These are phyloP conservation scores for Muricea muricata DNA, from an alignment of 92 coral and sea anemone genomes.

Conservation along the genomic window DNA sequence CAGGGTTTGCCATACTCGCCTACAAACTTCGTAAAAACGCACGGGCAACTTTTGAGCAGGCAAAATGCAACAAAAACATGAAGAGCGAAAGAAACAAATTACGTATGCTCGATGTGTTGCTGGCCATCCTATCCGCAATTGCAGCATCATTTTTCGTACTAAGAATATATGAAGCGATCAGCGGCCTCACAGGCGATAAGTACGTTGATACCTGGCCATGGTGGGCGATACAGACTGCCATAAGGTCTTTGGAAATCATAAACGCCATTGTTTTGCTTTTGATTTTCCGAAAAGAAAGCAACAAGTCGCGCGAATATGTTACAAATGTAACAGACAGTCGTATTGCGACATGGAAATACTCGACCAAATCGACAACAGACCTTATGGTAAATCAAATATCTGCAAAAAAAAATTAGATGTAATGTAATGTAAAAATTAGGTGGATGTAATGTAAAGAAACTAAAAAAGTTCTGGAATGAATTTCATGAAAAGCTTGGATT, in stretches of 20 bases:
- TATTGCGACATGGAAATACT: background rate
- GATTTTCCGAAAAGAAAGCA: background rate
- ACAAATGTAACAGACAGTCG: background rate
- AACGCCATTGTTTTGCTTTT: conserved; percentile 14
- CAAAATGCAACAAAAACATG: conserved; percentile 34
- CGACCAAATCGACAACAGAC: background rate
- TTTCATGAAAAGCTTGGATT: too few relatives aligned
- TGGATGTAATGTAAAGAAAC: too few relatives aligned
- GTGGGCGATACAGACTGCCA: conserved; percentile 57
- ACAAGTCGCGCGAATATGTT: background rate
- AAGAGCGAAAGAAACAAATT: conserved; percentile 57
- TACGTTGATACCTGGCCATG: conserved; percentile 69
- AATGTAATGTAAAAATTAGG: too few relatives aligned
- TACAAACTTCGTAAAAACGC: conserved; percentile 69
- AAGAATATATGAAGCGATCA: conserved; percentile 63
- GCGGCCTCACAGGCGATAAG: conserved; percentile 23
- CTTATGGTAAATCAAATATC: too few relatives aligned
- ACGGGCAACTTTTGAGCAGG: conserved; percentile 46
- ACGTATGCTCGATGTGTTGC: conserved; percentile 41
- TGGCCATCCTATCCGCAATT: conserved; percentile 56
- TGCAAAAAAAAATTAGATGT: too few relatives aligned
- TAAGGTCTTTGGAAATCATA: conserved; percentile 60
- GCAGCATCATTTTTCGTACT: conserved; percentile 62
- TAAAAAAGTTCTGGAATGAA: too few relatives aligned
- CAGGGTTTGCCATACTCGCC: conserved; percentile 65